Base-by-base conservation (phyloP, 2,888 invertebrate species). In the Tuberolachnus salignus region DNA sequence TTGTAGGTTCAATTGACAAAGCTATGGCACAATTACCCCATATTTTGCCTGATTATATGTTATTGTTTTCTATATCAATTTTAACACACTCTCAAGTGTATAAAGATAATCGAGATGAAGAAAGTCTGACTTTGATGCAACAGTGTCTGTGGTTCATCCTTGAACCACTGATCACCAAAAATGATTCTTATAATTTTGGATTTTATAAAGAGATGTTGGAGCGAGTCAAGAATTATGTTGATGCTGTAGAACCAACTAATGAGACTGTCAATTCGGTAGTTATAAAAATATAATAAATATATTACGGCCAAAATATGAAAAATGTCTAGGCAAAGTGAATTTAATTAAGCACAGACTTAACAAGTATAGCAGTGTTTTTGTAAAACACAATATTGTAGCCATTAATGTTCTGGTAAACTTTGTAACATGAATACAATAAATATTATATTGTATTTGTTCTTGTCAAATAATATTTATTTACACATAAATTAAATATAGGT, bases 51-150 rank as follows among this genome's bases (percentile, higher is more conserved):
- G 98, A 98, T 87, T 98, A 97, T 86, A 96, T 97, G 92, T 87
- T 98, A 84, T 95, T 97, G 82, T 98, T 97, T 87, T 94, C 96
- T n/a, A 92, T 98, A 83, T 95, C 98, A 69, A 91, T 98, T 72
- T 88, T 98, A 81, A 93, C 97, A n/a, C 97, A 98, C 86, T 94
- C 96, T 86, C 93, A 95, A 9, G 89, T 91, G 83, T 94, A 93
- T 85, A 92, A 91, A 70, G 88, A 90, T 82, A 90, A 92, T 86
- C 90, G 92, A 84, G 93, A 94, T 84, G 88, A 92, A 21, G 87
- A 88, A 34, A 93, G 95, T 84, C 88, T 98, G 78, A 92, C 92
- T 86, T 87, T 89, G 81, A 88, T 95, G 82, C 92, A 93, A 84
- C 92, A 94, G 84, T 97, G 97, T 86, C 87, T 98, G 74, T 96